Conservation (phyloP, 2,797 vertebrate genomes). For the Sebastes alutus region DNA sequence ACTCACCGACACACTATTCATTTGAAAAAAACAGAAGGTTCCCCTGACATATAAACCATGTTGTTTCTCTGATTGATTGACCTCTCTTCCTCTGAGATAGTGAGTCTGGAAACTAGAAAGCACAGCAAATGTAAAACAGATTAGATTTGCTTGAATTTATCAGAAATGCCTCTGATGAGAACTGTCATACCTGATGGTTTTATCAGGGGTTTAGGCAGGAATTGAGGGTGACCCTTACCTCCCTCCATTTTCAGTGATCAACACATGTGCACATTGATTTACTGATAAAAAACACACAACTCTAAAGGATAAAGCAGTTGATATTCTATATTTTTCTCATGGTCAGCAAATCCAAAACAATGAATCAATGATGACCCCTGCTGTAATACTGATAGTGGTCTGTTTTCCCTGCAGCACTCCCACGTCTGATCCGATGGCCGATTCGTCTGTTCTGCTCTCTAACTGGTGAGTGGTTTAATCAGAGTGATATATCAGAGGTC, state of each 20-base stretch:
- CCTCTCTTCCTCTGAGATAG: too few relatives aligned
- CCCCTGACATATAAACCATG: background rate
- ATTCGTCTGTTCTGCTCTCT: constrained; percentile 76
- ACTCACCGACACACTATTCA: background rate
- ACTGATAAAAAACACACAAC: background rate
- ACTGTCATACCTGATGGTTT: background rate
- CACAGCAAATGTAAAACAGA: background rate
- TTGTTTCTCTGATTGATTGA: background rate
- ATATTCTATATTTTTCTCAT: background rate
- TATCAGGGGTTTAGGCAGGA: background rate
- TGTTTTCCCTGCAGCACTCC: constrained; percentile 63
- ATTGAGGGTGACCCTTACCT: background rate
- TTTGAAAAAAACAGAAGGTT: background rate
- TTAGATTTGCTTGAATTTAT: background rate
- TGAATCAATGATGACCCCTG: background rate
- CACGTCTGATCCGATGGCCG: constrained; percentile 75
- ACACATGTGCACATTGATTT: background rate
- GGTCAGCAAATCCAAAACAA: background rate
- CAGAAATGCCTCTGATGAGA: background rate
- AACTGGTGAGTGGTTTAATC: constrained; percentile 66
- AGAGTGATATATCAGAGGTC: background rate
- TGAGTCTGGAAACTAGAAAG: too few relatives aligned
- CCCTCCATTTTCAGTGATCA: background rate
- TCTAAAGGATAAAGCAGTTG: background rate
- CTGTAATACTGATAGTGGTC: background rate